Percentiles rank a stretch among this genome's conserved stretches.
phyloP scores from a whole-genome alignment of 1,140 invertebrate genomes.

The Drosophila kurseongensis region DNA sequence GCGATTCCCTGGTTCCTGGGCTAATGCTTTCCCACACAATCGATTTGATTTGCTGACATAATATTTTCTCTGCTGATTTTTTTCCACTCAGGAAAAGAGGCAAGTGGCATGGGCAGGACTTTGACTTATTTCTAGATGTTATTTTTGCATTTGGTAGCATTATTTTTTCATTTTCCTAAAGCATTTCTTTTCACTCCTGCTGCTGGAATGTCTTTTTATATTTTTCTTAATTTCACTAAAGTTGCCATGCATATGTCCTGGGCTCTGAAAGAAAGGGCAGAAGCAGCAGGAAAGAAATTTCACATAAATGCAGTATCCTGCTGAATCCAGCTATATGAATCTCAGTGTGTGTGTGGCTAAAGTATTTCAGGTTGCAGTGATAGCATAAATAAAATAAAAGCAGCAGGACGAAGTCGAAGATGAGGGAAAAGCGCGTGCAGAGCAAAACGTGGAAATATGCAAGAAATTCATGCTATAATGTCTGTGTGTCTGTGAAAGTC shows the following conservation, averaged over 20 bases:
- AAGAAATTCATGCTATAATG: conserved; percentile 42
- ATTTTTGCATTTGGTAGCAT: conserved; percentile 66
- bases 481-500: conserved; percentile 34
- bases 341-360: conserved; percentile 29
- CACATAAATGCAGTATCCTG: conserved; percentile 40
- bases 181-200: conserved; percentile 21
- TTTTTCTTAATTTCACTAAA: conserved; percentile 73
- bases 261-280: conserved; percentile 48
- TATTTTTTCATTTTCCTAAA: conserved; percentile 69
- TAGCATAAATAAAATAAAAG: conserved; percentile 68
- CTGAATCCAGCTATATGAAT: background rate
- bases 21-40: conserved; percentile 65
- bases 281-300: conserved; percentile 54
- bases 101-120: conserved; percentile 6
- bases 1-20: conserved; percentile 4
- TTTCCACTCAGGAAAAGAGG: conserved; percentile 14
- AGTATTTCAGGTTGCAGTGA: conserved; percentile 70
- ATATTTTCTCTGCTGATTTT: conserved; percentile 37
- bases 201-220: conserved; percentile 50
- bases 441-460: conserved; percentile 70
- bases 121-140: conserved; percentile 41
- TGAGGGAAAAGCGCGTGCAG: conserved; percentile 49
- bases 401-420: conserved; percentile 14
- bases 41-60: conserved; percentile 37
- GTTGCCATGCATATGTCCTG: conserved; percentile 41